phyloP scores from a whole-genome alignment of 2,888 invertebrate species.

The Sarcophaga rosellei region DNA sequence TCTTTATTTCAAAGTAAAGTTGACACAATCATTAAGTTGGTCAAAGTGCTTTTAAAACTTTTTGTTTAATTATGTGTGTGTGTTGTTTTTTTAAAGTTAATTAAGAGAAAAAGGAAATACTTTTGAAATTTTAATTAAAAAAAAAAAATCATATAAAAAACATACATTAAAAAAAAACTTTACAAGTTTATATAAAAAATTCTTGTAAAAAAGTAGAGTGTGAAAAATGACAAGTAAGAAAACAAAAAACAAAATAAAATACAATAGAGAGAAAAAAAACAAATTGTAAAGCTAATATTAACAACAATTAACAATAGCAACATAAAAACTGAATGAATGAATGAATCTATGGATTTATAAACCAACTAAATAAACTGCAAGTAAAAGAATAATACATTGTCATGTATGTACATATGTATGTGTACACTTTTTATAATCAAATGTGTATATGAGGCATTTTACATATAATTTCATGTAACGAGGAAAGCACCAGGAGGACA shows the following conservation, averaged over 20 bases:
- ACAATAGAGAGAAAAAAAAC: not conserved
- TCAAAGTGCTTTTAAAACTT: not conserved
- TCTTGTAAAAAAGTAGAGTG: constrained; percentile 68
- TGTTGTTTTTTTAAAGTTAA: constrained; percentile 18
- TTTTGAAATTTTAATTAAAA: constrained; percentile 45
- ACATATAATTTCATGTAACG: no score
- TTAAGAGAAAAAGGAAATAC: constrained; percentile 55
- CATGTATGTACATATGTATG: no score
- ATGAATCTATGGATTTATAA: no score
- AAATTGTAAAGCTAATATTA: not conserved
- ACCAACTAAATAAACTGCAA: no score
- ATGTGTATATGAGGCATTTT: no score
- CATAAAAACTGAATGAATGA: not conserved
- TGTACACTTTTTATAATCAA: no score
- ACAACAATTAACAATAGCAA: not conserved
- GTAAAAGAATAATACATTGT: no score
- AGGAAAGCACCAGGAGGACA: no score
- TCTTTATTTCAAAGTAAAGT: not conserved
- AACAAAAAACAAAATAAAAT: constrained; percentile 1
- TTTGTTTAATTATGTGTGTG: constrained; percentile 8
- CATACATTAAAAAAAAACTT: not conserved
- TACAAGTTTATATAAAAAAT: constrained; percentile 33
- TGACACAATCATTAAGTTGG: not conserved
- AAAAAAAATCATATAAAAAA: not conserved
- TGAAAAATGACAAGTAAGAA: constrained; percentile 65